These are phyloP conservation scores for Phanerotoma sp. DNA, from an alignment of 2,888 invertebrate genomes.

Conservation along the genomic window DNA sequence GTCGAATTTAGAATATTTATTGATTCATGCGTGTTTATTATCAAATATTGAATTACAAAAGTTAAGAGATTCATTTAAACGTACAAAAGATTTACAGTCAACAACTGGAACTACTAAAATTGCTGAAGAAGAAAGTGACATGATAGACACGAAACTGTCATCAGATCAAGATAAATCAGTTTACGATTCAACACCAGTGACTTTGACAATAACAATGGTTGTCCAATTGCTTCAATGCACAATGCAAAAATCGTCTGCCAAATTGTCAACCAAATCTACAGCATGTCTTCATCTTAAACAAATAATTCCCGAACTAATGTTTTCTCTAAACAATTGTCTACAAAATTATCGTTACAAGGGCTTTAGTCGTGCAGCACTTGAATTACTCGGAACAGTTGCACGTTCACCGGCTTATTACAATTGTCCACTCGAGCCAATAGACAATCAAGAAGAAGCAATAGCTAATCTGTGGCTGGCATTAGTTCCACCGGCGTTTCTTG, in stretches of 20 bases:
- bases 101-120: not conserved
- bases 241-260: slow-evolving; percentile 29
- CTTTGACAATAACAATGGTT: slow-evolving; percentile 48
- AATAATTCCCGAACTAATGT: slow-evolving; percentile 49
- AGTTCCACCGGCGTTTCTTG: slow-evolving; percentile 48
- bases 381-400: slow-evolving; percentile 47
- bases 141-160: slow-evolving; percentile 32
- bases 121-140: slow-evolving; percentile 25
- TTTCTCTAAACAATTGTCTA: slow-evolving; percentile 45
- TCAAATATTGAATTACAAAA: slow-evolving; percentile 50
- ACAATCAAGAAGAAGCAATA: slow-evolving; percentile 46
- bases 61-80: slow-evolving; percentile 43
- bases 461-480: slow-evolving; percentile 51
- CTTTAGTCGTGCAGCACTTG: slow-evolving; percentile 49
- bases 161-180: slow-evolving; percentile 24
- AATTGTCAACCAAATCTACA: slow-evolving; percentile 35
- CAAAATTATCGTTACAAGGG: slow-evolving; percentile 48
- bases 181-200: slow-evolving; percentile 49
- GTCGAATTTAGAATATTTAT: slow-evolving; percentile 46
- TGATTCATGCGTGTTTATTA: slow-evolving; percentile 47
- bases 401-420: slow-evolving; percentile 45
- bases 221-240: slow-evolving; percentile 44
- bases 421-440: slow-evolving; percentile 41
- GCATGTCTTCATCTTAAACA: slow-evolving; percentile 46
- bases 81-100: slow-evolving; percentile 29